A percentile compares a stretch with the other conserved stretches of the same genome.
These are phyloP conservation scores for Phenganax stokvisi DNA, from an alignment of 92 coral and sea anemone genomes.

Conservation along the genomic window DNA sequence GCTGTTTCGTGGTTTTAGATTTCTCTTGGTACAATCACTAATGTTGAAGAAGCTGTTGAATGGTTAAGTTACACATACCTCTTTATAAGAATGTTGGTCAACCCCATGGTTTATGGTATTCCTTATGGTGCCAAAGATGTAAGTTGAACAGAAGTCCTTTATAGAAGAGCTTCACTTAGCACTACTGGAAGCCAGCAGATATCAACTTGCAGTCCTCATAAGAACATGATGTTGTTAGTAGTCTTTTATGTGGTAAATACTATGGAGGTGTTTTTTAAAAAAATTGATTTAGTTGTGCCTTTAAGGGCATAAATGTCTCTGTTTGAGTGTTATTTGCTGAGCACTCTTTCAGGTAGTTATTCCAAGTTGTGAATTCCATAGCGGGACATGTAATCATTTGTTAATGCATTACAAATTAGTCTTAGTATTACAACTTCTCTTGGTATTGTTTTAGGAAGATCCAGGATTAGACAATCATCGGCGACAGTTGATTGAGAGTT, in stretches of 20 bases:
- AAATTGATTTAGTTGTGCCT: not conserved
- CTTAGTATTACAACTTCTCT: not conserved
- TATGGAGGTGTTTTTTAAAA: not conserved
- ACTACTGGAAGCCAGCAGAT: no score
- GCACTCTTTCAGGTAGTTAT: no score
- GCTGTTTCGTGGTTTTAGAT: slow-evolving; percentile 41
- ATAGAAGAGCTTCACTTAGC: not conserved
- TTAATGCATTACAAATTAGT: not conserved
- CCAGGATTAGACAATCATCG: slow-evolving; percentile 71
- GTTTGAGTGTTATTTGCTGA: not conserved
- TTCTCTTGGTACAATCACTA: slow-evolving; percentile 85
- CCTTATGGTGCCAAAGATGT: slow-evolving; percentile 83
- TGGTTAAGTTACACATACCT: slow-evolving; percentile 96
- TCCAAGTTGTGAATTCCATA: no score
- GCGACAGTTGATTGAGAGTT: slow-evolving; percentile 57
- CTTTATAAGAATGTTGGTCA: slow-evolving; percentile 75
- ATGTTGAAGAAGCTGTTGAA: slow-evolving; percentile 87
- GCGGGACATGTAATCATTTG: not conserved
- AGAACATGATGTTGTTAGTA: no score
- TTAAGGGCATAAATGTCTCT: not conserved
- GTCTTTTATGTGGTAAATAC: no score
- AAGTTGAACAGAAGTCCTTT: not conserved
- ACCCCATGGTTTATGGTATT: slow-evolving; percentile 93
- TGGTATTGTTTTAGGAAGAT: slow-evolving; percentile 54
- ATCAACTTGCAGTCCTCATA: no score